A percentile compares a stretch with the other conserved stretches of the same genome.
Evolutionary conservation across 2,113 vertebrate genomes (phyloP).

Genomic region (Lathamus discolor): DNA sequence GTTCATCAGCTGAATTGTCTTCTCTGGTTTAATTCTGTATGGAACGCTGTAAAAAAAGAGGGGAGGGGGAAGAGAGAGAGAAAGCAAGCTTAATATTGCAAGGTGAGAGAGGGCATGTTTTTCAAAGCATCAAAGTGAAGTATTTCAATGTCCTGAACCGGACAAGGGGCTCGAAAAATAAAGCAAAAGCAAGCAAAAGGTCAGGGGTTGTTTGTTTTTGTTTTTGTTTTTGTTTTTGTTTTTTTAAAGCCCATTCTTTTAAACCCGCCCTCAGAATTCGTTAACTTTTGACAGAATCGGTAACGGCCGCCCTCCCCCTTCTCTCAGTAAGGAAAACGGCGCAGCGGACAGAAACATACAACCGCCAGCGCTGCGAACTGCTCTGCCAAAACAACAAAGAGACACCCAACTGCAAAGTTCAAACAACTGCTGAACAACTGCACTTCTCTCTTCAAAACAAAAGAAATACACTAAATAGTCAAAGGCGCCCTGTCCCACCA

Average conservation of each 20-base stretch:
- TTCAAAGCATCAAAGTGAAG: not conserved
- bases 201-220: no score
- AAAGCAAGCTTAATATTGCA: not conserved
- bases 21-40: not conserved
- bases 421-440: not conserved
- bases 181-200: not conserved
- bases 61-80: not conserved
- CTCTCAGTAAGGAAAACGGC: not conserved
- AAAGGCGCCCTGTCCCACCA: not conserved
- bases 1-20: not conserved
- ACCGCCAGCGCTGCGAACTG: fast-evolving
- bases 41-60: not conserved
- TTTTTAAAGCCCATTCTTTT: not conserved
- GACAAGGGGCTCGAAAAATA: not conserved
- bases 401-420: not conserved
- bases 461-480: fast-evolving
- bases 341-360: not conserved
- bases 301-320: not conserved
- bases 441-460: not conserved
- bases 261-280: not conserved
- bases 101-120: not conserved
- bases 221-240: no score
- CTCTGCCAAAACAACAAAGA: not conserved
- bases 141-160: not conserved
- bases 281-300: not conserved